Conservation (phyloP, 2,888 invertebrate species). For the Apamea monoglypha region DNA sequence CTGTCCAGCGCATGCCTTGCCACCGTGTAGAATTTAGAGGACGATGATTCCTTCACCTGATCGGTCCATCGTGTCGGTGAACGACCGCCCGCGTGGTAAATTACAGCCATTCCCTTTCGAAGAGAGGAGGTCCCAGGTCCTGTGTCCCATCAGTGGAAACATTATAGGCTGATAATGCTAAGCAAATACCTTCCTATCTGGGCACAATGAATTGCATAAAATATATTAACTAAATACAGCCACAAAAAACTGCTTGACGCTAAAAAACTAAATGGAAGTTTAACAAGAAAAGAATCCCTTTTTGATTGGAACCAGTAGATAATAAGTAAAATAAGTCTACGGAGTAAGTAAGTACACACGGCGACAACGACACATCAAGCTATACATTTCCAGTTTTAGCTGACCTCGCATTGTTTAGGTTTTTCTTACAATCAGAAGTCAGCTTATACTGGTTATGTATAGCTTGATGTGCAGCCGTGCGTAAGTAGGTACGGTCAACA, state of each 20-base stretch:
- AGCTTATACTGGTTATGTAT: not conserved
- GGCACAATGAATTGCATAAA: constrained; percentile 5
- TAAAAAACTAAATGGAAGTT: constrained; percentile 13
- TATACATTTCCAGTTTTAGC: not conserved
- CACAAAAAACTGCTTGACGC: not conserved
- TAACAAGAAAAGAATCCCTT: constrained; percentile 14
- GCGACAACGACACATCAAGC: not conserved
- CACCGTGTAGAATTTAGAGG: too few species aligned
- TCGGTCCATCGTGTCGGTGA: too few species aligned
- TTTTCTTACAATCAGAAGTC: not conserved
- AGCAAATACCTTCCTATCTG: not conserved
- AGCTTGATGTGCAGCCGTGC: not conserved
- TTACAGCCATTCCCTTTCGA: too few species aligned
- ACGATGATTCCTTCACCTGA: too few species aligned
- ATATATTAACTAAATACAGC: constrained; percentile 16
- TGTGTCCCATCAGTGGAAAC: not conserved
- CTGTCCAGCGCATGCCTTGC: too few species aligned
- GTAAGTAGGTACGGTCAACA: constrained; percentile 12
- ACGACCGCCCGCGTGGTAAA: too few species aligned
- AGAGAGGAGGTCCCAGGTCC: not conserved
- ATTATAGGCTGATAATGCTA: not conserved
- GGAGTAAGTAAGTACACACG: not conserved
- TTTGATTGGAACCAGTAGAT: constrained; percentile 7
- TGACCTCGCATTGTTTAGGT: not conserved
- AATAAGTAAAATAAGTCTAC: constrained; percentile 14